phyloP scores from a whole-genome alignment of 2,797 vertebrate genomes.

The Petrocephalus sullivani region DNA sequence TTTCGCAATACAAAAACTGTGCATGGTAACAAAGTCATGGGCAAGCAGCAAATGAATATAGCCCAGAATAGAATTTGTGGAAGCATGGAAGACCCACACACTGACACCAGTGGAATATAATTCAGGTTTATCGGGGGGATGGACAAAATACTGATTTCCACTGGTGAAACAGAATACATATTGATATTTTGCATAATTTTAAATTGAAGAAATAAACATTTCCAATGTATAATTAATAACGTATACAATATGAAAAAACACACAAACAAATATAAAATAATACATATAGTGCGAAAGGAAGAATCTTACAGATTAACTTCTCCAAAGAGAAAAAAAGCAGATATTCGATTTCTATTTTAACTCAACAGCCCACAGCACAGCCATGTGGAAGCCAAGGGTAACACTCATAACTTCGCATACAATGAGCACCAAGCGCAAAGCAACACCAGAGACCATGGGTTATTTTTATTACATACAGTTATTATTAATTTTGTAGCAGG shows the following conservation, averaged over 20 bases:
- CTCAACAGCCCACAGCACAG: conserved; percentile 67
- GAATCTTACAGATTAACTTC: neutral
- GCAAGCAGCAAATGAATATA: conserved; percentile 34
- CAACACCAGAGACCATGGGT: neutral
- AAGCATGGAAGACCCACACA: conserved; percentile 26
- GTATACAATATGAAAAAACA: neutral
- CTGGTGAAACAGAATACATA: neutral
- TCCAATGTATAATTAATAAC: neutral
- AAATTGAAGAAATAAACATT: neutral
- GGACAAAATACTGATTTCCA: neutral
- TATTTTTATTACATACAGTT: neutral
- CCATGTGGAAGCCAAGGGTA: conserved; percentile 64
- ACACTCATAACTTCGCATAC: conserved; percentile 32
- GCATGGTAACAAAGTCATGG: conserved; percentile 22
- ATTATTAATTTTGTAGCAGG: neutral
- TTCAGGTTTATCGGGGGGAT: conserved; percentile 11
- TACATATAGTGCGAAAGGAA: neutral
- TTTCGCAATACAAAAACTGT: conserved; percentile 59
- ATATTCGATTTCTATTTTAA: neutral
- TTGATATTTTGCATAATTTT: neutral
- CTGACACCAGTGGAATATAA: conserved; percentile 18
- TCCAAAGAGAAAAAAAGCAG: neutral
- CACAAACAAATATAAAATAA: neutral
- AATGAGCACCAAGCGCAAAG: neutral
- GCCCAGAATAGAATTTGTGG: conserved; percentile 47